Base-by-base conservation (phyloP, 2,113 vertebrate genomes). In the Mola mola region DNA sequence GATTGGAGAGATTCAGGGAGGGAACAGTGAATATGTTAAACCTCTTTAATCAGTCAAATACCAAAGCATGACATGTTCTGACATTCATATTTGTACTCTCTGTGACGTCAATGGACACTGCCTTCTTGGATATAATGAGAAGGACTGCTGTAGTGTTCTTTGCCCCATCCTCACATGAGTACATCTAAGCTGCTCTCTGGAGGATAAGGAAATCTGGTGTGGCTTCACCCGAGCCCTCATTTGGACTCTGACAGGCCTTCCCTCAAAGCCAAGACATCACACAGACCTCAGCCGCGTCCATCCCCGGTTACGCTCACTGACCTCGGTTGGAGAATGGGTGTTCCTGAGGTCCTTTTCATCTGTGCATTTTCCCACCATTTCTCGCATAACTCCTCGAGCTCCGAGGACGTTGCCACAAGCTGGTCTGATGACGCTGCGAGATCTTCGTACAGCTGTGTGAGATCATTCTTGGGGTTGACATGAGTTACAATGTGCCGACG, bases 281-380 rank as follows among this genome's bases (percentile, higher is more conserved):
- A 81, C 72, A 82, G 74, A 79, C 81, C 83, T 83, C 85, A 67
- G 40, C 25, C 43, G 62, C 24, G 36, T 71, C 80, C 72, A 66
- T 67, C 55, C 31, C 51, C 16, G 70, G 66, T 52, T 64, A 13
- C 8, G 13, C 58, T 66, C 66, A 9, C 59, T 53, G 51, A 37
- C 53, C 56, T 38, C 2, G 29, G 71, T 53, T 46, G 47, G 64
- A 80, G 74, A 53, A 36, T 68, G 82, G 84, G 79, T 81, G 82
- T 82, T 82, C 36, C 81, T 68, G 85, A 75, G 83, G 81, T 80
- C 57, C 37, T 78, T 85, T 85, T 89, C 73, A 82, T 86, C 65
- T 74, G 36, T 13, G 10, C 21, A 73, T 73, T 83, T 83, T 89
- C 85, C 83, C 85, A 86, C 69, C 53, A 1, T 44, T 49, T 44